Evolutionary conservation across 2,797 vertebrate species (phyloP), one percentile per base, ranked within the genome.

Genomic region (Cygnus olor): DNA sequence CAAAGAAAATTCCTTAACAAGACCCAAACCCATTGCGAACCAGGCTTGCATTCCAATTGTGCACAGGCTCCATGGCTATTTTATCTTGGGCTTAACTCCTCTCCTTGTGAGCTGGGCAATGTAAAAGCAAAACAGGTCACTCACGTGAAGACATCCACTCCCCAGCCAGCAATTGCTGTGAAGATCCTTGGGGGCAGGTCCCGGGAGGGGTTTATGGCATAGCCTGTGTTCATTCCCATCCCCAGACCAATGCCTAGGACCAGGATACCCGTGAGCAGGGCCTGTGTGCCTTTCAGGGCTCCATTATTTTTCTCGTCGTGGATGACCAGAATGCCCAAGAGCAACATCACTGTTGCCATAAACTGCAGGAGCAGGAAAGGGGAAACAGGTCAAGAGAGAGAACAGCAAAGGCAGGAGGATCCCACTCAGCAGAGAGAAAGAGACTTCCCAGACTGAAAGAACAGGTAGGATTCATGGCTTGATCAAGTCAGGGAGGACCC

Each of bases 111-210:
- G 15, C 44, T 77, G 28, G 60, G 58, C 44, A 68, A 14, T 18
- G 11, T 80, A 49, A 85, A 79, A 91, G 17, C 19, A 51, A 32
- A 88, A 32, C 1, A 2, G 10, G 32, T 68, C 16, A 82, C 82
- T 94, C 95, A 98, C 98, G 51, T 97, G 94, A 98, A 98, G 71
- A 98, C 98, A 0, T 97, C 92, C 2, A 6, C 19, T 51, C 98
- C 98, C 98, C 98, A 98, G 72, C 98, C 98, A 6, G 98, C 98
- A 4, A 98, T 56, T 68, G 97, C 98, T 0, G 97, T 98, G 94
- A 98, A 98, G 95, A 98, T 13, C 40, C 98, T 96, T 4, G 98
- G 98, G 12, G 98, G 98, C 70, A 98, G 80, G 70, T 98, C 98
- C 47, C 98, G 95, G 51, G 98, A 98, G 1, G 98, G 98, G 40